Conservation (phyloP, 2,888 invertebrate genomes). For the Meghimatium bilineatum region DNA sequence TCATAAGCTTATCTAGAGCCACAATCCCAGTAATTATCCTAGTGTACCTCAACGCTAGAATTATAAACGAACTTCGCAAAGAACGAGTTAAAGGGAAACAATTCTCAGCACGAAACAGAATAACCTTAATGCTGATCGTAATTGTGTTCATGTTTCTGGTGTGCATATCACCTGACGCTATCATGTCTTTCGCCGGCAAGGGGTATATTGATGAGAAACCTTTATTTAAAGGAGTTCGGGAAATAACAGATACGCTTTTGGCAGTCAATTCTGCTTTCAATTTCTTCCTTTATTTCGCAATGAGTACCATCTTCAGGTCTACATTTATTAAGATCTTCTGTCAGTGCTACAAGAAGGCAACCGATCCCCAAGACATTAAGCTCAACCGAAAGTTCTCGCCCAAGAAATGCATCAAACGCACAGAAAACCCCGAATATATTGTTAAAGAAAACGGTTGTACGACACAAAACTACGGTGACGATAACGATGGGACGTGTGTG, state of each 20-base stretch:
- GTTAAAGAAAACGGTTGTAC: slow-evolving; percentile 36
- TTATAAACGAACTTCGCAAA: slow-evolving; percentile 71
- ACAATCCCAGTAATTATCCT: slow-evolving; percentile 74
- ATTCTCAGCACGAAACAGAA: slow-evolving; percentile 72
- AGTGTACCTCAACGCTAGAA: slow-evolving; percentile 70
- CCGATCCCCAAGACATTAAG: slow-evolving; percentile 24
- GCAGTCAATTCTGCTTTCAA: slow-evolving; percentile 75
- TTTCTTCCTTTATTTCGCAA: slow-evolving; percentile 73
- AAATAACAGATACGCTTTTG: slow-evolving; percentile 75
- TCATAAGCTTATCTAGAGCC: slow-evolving; percentile 72
- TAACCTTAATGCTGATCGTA: slow-evolving; percentile 75
- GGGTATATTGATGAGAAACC: slow-evolving; percentile 74
- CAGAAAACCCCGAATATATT: slow-evolving; percentile 27
- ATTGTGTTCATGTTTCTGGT: slow-evolving; percentile 75
- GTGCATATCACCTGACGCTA: slow-evolving; percentile 76
- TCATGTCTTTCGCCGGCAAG: slow-evolving; percentile 75
- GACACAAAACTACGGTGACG: neutral
- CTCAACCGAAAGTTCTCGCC: slow-evolving; percentile 4
- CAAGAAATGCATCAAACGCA: neutral
- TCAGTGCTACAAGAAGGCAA: slow-evolving; percentile 36
- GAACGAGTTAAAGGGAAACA: slow-evolving; percentile 68
- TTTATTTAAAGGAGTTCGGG: slow-evolving; percentile 72
- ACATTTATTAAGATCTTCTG: slow-evolving; percentile 71
- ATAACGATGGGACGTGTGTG: neutral
- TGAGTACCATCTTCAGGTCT: slow-evolving; percentile 72